Evolutionary conservation across 2,797 vertebrate genomes (phyloP).

Genomic region (Pangasius djambal): DNA sequence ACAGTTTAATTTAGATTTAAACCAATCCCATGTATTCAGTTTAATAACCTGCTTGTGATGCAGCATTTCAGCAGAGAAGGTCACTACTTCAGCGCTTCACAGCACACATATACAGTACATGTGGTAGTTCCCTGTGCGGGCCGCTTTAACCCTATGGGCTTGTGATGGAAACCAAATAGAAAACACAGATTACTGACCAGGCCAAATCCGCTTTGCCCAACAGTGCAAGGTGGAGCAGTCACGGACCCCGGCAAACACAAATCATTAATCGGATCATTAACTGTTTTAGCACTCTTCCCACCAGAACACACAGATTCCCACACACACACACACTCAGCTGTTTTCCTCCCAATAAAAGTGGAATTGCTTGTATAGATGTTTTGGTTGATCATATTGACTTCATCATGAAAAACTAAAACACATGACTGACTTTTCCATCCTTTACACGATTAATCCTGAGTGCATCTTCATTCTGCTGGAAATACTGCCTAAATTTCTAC

Average conservation of each 20-base stretch:
- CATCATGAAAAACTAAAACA: background rate
- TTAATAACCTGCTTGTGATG: background rate
- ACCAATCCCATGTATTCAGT: background rate
- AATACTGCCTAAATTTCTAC: too few relatives aligned
- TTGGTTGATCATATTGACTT: background rate
- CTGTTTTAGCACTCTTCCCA: slow-evolving; percentile 31
- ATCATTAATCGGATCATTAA: slow-evolving; percentile 59
- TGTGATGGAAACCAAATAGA: slow-evolving; percentile 38
- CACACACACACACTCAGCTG: background rate
- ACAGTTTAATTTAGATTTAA: background rate
- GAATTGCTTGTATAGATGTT: background rate
- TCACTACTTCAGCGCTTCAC: background rate
- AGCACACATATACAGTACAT: background rate
- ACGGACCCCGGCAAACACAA: slow-evolving; percentile 41
- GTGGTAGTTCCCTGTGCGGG: background rate
- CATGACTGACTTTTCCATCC: background rate
- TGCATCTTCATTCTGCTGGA: background rate
- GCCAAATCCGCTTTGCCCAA: slow-evolving; percentile 55
- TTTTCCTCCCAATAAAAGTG: too few relatives aligned
- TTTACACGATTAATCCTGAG: background rate
- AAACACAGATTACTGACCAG: slow-evolving; percentile 44
- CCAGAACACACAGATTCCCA: slow-evolving; percentile 28
- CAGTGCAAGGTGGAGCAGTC: slow-evolving; percentile 60
- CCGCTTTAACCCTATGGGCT: slow-evolving; percentile 15
- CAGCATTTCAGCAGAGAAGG: background rate